Conservation (phyloP, 2,113 vertebrate species). For the Rhea americana region DNA sequence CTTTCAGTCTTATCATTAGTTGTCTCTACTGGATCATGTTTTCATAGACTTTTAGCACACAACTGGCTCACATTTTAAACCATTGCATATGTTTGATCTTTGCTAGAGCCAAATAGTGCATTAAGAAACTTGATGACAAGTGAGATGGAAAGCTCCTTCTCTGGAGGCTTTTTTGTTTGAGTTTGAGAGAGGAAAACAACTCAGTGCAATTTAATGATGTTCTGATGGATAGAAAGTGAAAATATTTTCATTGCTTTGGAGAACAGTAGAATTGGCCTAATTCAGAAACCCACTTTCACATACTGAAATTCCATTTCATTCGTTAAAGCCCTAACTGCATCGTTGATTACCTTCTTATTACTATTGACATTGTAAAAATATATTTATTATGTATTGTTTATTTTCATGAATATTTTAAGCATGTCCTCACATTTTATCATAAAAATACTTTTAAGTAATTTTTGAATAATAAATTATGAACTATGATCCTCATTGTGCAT, state of each 20-base stretch:
- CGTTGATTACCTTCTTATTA: conserved; percentile 51
- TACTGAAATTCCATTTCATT: conserved; percentile 49
- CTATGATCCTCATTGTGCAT: conserved; percentile 36
- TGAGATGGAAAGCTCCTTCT: conserved; percentile 29
- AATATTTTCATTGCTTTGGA: conserved; percentile 35
- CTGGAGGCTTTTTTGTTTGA: conserved; percentile 3
- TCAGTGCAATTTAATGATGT: conserved; percentile 30
- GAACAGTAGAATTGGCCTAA: background rate
- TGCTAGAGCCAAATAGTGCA: conserved; percentile 13
- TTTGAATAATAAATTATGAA: conserved; percentile 69
- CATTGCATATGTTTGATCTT: background rate
- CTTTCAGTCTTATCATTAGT: background rate
- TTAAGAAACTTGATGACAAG: conserved; percentile 34
- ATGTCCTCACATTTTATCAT: conserved; percentile 51
- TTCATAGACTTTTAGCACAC: background rate
- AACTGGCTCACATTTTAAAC: conserved; percentile 2
- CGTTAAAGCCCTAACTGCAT: conserved; percentile 46
- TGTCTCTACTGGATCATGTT: background rate
- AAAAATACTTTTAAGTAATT: conserved; percentile 70
- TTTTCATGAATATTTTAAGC: conserved; percentile 67
- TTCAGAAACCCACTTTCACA: conserved; percentile 45
- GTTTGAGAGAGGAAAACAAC: conserved; percentile 22
- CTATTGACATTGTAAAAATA: conserved; percentile 42
- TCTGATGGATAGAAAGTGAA: conserved; percentile 27
- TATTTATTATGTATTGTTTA: conserved; percentile 60